phyloP scores from a whole-genome alignment of 1,140 invertebrate genomes.

The Planococcus citri region DNA sequence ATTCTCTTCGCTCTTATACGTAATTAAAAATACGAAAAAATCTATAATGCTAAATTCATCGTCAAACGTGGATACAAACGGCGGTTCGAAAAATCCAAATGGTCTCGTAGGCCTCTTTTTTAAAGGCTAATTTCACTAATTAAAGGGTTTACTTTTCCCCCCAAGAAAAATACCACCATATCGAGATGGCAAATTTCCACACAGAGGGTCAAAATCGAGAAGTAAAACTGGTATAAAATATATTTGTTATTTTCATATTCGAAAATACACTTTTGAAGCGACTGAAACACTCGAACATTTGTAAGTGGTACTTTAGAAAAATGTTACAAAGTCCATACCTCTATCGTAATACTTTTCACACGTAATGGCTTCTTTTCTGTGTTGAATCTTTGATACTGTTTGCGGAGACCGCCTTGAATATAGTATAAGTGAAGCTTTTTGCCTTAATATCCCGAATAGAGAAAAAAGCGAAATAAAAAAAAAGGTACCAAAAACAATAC shows the following conservation, averaged over 20 bases:
- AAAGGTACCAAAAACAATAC: not conserved
- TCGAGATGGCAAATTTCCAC: not conserved
- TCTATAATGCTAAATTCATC: not conserved
- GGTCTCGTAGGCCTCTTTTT: not conserved
- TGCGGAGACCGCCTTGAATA: not conserved
- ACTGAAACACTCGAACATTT: not conserved
- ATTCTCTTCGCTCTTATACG: not conserved
- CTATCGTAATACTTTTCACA: not conserved
- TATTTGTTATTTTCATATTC: no score
- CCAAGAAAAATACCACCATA: no score
- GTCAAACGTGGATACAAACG: not conserved
- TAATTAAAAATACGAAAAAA: not conserved
- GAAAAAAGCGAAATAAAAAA: not conserved
- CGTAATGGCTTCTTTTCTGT: not conserved
- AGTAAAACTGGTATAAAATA: not conserved
- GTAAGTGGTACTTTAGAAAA: not conserved
- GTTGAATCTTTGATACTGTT: not conserved
- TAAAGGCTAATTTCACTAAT: not conserved
- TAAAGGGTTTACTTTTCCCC: not conserved
- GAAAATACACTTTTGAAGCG: not conserved
- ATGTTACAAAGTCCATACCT: not conserved
- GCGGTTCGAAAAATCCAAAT: not conserved
- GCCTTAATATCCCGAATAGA: not conserved
- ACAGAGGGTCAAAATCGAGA: not conserved
- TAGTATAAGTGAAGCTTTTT: not conserved